These are phyloP conservation scores for Philonicus albiceps DNA, from an alignment of 2,888 invertebrate species.

Conservation along the genomic window DNA sequence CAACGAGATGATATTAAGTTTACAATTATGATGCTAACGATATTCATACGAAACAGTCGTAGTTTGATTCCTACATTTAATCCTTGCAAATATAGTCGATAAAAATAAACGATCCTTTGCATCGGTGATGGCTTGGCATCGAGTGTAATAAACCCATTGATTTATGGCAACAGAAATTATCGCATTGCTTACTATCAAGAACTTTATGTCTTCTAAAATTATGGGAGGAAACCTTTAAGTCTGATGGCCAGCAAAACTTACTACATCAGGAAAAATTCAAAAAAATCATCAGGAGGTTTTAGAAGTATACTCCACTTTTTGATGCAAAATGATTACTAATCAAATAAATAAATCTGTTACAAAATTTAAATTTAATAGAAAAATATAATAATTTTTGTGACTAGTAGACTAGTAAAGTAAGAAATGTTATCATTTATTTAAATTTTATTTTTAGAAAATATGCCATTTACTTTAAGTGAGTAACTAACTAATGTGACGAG, in stretches of 20 bases:
- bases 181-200: conserved; percentile 62
- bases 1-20: conserved; percentile 78
- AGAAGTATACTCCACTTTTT: conserved; percentile 60
- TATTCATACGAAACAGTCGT: conserved; percentile 88
- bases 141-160: conserved; percentile 87
- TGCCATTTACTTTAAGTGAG: too few species aligned
- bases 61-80: conserved; percentile 84
- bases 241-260: conserved; percentile 62
- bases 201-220: conserved; percentile 60
- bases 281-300: conserved; percentile 58
- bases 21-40: conserved; percentile 85
- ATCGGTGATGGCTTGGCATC: conserved; percentile 88
- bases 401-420: too few species aligned
- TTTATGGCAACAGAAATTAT: conserved; percentile 90
- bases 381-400: too few species aligned
- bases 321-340: not conserved
- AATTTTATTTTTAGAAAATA: too few species aligned
- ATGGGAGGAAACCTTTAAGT: conserved; percentile 61
- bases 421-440: too few species aligned
- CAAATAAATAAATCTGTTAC: too few species aligned
- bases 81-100: conserved; percentile 88
- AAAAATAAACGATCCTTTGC: conserved; percentile 76
- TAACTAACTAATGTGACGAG: too few species aligned
- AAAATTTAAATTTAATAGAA: too few species aligned
- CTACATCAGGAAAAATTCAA: conserved; percentile 60